Evolutionary conservation across 1,140 invertebrate species (phyloP).

Genomic region (Plutomurus gul): DNA sequence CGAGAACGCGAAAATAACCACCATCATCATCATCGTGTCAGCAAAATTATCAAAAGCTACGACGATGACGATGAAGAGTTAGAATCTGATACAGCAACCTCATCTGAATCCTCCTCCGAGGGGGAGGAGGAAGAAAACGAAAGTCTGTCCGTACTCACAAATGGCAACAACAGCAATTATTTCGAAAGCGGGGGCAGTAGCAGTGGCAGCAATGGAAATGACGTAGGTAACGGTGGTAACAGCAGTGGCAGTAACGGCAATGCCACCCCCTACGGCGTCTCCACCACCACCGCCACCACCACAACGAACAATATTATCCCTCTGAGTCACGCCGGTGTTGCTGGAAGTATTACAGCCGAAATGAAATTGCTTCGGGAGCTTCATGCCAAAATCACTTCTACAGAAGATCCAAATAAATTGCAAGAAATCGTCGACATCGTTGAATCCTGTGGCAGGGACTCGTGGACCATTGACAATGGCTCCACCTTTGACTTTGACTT

Average conservation of each 20-base stretch:
- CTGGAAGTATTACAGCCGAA: constrained; percentile 52
- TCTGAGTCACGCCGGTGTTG: constrained; percentile 46
- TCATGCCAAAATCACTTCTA: constrained; percentile 39
- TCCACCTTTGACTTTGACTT: constrained; percentile 53
- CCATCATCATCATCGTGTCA: neutral
- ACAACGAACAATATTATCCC: neutral
- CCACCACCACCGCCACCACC: neutral
- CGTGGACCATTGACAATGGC: constrained; percentile 48
- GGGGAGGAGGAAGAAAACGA: constrained; percentile 15
- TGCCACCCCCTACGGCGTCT: neutral
- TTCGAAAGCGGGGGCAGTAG: neutral
- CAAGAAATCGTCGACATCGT: constrained; percentile 53
- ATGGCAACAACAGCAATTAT: neutral
- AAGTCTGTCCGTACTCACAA: constrained; percentile 16
- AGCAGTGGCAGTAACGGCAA: constrained; percentile 13
- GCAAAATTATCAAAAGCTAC: neutral
- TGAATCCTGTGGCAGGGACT: constrained; percentile 48
- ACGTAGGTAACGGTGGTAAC: neutral
- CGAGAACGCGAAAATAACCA: neutral
- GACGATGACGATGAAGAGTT: neutral
- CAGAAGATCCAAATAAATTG: constrained; percentile 50
- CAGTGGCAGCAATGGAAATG: constrained; percentile 15
- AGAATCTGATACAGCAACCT: neutral
- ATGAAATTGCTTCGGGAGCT: constrained; percentile 51
- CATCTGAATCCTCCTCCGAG: neutral